Percentiles rank a stretch among this genome's conserved stretches.
phyloP scores from a whole-genome alignment of 2,113 vertebrate genomes.

The Spilogale gracilis region DNA sequence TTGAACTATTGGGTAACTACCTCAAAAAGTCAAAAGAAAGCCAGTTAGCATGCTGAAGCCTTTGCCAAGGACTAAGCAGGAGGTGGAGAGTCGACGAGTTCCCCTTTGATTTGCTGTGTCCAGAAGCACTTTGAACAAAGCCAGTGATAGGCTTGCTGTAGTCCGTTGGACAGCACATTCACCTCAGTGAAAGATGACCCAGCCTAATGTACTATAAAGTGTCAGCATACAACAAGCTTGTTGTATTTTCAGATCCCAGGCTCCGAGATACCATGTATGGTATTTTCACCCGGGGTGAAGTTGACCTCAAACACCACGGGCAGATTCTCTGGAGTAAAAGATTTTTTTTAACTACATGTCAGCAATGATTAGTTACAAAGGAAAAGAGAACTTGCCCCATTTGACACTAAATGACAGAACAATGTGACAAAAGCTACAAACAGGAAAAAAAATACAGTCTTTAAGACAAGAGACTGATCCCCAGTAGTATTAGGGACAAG shows the following conservation, averaged over 20 bases:
- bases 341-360: slow-evolving; percentile 70
- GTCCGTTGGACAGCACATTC: not conserved
- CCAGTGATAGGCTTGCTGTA: not conserved
- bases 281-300: slow-evolving; percentile 60
- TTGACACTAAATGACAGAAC: slow-evolving; percentile 73
- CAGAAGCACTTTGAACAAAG: slow-evolving; percentile 4
- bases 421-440: slow-evolving; percentile 63
- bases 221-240: not conserved
- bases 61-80: not conserved
- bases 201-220: slow-evolving; percentile 22
- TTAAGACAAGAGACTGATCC: slow-evolving; percentile 56
- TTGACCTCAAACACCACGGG: slow-evolving; percentile 68
- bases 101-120: not conserved
- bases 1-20: not conserved
- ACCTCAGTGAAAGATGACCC: slow-evolving; percentile 40
- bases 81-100: not conserved
- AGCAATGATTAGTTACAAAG: slow-evolving; percentile 70
- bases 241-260: slow-evolving; percentile 57
- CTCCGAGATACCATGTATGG: slow-evolving; percentile 14
- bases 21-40: slow-evolving; percentile 11
- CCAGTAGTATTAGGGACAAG: slow-evolving; percentile 10
- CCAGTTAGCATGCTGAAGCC: not conserved
- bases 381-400: slow-evolving; percentile 39
- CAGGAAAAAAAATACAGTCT: not conserved
- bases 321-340: slow-evolving; percentile 58